Evolutionary conservation across 1,140 invertebrate species (phyloP).

Genomic region (Drosophila arawakana): DNA sequence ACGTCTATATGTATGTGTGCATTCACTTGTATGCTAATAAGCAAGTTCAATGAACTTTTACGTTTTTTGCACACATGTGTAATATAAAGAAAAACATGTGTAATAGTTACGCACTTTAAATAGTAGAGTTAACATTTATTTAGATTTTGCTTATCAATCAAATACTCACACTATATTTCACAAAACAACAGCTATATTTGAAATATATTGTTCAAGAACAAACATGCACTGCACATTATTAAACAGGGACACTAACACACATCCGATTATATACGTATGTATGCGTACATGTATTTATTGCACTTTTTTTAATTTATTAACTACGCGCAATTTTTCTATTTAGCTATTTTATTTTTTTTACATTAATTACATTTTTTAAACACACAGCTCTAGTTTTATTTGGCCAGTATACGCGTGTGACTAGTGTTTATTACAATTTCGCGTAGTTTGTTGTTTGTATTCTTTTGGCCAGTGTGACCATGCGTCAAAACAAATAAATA

Average conservation of each 20-base stretch:
- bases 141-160: neutral
- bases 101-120: neutral
- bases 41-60: constrained; percentile 19
- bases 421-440: neutral
- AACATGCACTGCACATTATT: neutral
- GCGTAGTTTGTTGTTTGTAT: neutral
- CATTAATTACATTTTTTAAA: neutral
- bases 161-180: constrained; percentile 1
- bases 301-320: neutral
- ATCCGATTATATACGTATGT: neutral
- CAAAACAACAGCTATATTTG: neutral
- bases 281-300: constrained; percentile 3
- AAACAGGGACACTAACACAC: neutral
- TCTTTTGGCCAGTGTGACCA: neutral
- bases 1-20: neutral
- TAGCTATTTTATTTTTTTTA: neutral
- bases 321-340: neutral
- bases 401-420: neutral
- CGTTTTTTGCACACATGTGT: constrained; percentile 7
- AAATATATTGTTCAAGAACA: constrained; percentile 2
- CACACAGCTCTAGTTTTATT: neutral
- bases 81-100: neutral
- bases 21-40: constrained; percentile 9
- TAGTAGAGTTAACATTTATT: neutral
- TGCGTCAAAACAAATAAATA: too few species aligned